Conservation (phyloP, 64 coral and sea anemone genomes). For the Anthopleura sola region DNA sequence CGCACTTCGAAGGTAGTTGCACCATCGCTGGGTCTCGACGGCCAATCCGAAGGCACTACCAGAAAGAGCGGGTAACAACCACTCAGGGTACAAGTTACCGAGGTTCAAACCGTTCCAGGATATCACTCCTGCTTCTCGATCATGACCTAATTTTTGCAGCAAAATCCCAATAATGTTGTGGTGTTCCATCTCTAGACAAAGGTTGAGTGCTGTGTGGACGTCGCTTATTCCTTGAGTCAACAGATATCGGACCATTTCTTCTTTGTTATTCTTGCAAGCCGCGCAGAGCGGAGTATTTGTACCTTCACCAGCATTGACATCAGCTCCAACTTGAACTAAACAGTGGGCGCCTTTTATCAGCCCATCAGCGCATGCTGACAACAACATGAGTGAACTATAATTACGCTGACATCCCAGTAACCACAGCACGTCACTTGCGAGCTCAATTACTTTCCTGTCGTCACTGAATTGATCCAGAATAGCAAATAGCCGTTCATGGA, state of each 20-base stretch:
- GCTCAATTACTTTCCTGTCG: slow-evolving; percentile 43
- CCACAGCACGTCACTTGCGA: slow-evolving; percentile 88
- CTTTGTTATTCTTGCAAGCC: slow-evolving; percentile 74
- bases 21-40: slow-evolving; percentile 31
- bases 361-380: slow-evolving; percentile 75
- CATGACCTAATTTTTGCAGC: slow-evolving; percentile 84
- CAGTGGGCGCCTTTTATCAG: slow-evolving; percentile 61
- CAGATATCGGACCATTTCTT: slow-evolving; percentile 84
- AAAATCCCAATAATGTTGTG: slow-evolving; percentile 82
- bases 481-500: slow-evolving; percentile 71
- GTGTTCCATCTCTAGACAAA: slow-evolving; percentile 83
- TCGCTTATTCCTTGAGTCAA: slow-evolving; percentile 89
- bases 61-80: slow-evolving; percentile 69
- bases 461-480: slow-evolving; percentile 68
- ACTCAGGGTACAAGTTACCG: slow-evolving; percentile 60
- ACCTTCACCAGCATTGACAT: slow-evolving; percentile 83
- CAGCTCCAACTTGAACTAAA: slow-evolving; percentile 78
- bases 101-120: slow-evolving; percentile 86
- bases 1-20: slow-evolving; percentile 51
- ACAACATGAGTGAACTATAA: slow-evolving; percentile 67
- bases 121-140: slow-evolving; percentile 85
- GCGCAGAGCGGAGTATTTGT: slow-evolving; percentile 74
- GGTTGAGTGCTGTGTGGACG: slow-evolving; percentile 68
- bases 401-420: slow-evolving; percentile 68
- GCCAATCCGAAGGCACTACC: slow-evolving; percentile 37